Base-by-base conservation (phyloP, 2,113 vertebrate genomes). In the Centropristis striata region DNA sequence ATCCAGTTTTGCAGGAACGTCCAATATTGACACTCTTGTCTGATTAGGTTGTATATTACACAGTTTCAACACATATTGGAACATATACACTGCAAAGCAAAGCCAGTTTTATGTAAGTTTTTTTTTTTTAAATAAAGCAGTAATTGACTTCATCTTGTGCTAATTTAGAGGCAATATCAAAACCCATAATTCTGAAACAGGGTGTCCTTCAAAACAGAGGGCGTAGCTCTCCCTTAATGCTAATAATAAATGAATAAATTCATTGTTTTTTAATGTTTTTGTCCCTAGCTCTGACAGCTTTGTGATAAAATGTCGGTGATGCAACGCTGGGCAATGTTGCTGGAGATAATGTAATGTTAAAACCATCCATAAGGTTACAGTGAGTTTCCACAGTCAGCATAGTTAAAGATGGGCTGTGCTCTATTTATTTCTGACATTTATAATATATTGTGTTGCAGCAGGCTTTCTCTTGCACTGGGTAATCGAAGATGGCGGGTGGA, bases 401-500 rank as follows among this genome's bases (percentile, higher is more conserved):
- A 13, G 11, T 32, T 58, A 60, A 44, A n/a, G 41, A 41, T 27
- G 39, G 9, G 14, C 36, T 57, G 32, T 18, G 8, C 18, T 68
- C 20, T 16, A 21, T 47, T 61, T 5, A 65, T 41, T 50, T 46
- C 37, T 58, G 36, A 25, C 60, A 46, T 46, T 47, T 66, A 55
- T 42, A 57, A 50, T 25, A 57, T 1, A 16, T 3, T 49, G 44
- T 41, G 51, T 13, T 64, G 25, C 44, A 36, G 8, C 46, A 59
- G 50, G 42, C 37, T 63, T 28, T 63, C 32, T 27, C 42, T 51
- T 57, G 54, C 12, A 1, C 25, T 12, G 66, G 16, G 14, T 69
- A 81, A 86, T 69, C 41, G 5, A 66, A 65, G 71, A n/a, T 20
- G 18, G 70, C 81, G 65, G 71, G 66, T 60, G 37, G 80, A 80